Evolutionary conservation across 2,888 invertebrate species (phyloP), one percentile per base, ranked within the genome.

Genomic region (Strigamia crassipes): DNA sequence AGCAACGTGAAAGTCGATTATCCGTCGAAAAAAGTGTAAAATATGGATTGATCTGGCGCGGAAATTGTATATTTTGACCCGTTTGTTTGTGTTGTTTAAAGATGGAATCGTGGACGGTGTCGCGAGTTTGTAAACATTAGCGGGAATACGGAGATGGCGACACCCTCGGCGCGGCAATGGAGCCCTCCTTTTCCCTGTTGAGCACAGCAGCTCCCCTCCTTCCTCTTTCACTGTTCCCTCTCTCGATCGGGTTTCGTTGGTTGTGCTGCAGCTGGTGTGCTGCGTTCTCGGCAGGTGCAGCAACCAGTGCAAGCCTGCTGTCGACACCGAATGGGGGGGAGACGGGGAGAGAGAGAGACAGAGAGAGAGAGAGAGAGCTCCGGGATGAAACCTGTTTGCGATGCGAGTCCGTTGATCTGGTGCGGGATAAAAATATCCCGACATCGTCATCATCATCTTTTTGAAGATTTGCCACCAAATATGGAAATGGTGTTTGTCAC

Each of bases 381-480:
- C 79, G 41, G 79, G 79, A 78, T 78, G 79, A 78, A 78, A 42
- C 79, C 79, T 42, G 79, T 42, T 78, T 38, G 79, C 73, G 73
- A 73, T 73, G 73, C 73, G 73, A 73, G 73, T 73, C 73, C 73
- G 73, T 73, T 73, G 73, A 73, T 73, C 73, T 73, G 73, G 73
- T 73, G 23, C 13, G 23, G 73, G 73, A 31, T 31, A 31, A 73
- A 73, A 73, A 73, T 31, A 31, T 31, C 31, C 31, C 73, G 27
- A 31, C 27, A 31, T 27, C 73, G 31, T 73, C 73, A 73, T 31
- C 73, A 73, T 73, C 73, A 73, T 73, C 73, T 73, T 73, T 46
- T 73, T 73, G 73, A 73, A 73, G 73, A 73, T 73, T 73, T 73
- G 73, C 73, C 73, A 73, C 73, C 73, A 27, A 73, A 73, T 73